Conservation (phyloP, 1,140 invertebrate genomes). For the Lepeophtheirus salmonis region DNA sequence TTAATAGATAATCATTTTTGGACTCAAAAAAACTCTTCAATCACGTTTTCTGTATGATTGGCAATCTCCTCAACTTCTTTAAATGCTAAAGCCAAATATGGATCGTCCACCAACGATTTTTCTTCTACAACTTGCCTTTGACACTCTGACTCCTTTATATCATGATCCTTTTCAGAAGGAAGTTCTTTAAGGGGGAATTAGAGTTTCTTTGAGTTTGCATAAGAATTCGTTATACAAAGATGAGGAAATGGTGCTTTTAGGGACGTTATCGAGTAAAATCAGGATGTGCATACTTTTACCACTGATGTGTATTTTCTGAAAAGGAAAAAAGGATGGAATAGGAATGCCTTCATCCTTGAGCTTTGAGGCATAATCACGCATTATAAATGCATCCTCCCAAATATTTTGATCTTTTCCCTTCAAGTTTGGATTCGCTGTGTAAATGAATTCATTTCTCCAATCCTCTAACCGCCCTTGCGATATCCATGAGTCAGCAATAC, state of each 20-base stretch:
- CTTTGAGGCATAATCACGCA: neutral
- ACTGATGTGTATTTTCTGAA: neutral
- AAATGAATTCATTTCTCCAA: slow-evolving; percentile 14
- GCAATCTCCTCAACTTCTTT: neutral
- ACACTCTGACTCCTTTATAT: no score
- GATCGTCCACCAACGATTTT: neutral
- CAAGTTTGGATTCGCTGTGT: neutral
- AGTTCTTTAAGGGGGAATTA: no score
- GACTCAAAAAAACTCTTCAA: neutral
- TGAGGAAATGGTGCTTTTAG: neutral
- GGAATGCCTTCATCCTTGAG: neutral
- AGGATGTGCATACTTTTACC: neutral
- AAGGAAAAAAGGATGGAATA: neutral
- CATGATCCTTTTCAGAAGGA: no score
- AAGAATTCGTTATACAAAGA: neutral
- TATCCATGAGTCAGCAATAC: slow-evolving; percentile 8
- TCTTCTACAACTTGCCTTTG: no score
- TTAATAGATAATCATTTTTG: neutral
- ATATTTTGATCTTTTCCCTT: neutral
- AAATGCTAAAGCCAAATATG: neutral
- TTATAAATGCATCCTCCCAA: neutral
- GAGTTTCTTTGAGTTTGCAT: neutral
- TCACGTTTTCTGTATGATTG: neutral
- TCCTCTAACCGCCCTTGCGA: slow-evolving; percentile 8
- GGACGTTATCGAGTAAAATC: neutral